A percentile compares a stretch with the other conserved stretches of the same genome.
Conservation (phyloP, 1,140 invertebrate species). For the Pseudomyrmex concolor region DNA sequence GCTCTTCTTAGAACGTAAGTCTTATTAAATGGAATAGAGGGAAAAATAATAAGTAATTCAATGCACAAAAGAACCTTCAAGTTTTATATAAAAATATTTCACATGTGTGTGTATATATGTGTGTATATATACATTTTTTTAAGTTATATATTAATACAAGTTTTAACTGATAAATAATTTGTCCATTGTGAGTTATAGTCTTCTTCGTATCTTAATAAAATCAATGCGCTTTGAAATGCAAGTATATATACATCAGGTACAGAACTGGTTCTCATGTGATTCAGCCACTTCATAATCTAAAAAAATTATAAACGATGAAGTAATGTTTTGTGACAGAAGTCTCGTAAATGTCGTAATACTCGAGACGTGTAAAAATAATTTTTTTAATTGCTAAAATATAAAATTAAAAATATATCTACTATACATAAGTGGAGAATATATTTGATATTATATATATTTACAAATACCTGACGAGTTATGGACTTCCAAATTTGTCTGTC, state of each 20-base stretch:
- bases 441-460: conserved; percentile 6
- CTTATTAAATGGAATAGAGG: no score
- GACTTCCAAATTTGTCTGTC: conserved; percentile 70
- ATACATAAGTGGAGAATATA: no score
- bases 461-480: conserved; percentile 77
- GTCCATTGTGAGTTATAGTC: conserved; percentile 67
- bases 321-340: neutral
- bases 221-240: conserved; percentile 76
- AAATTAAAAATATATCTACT: conserved; percentile 20
- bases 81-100: no score
- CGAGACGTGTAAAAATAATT: neutral
- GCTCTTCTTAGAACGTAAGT: no score
- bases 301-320: conserved; percentile 57
- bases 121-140: neutral
- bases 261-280: conserved; percentile 79
- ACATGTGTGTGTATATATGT: no score
- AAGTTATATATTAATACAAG: conserved; percentile 22
- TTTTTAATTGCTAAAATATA: conserved; percentile 6
- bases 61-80: no score
- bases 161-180: conserved; percentile 66
- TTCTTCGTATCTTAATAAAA: conserved; percentile 68
- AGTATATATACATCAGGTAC: conserved; percentile 71
- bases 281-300: conserved; percentile 85
- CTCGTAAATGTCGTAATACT: neutral
- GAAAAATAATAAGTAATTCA: no score